phyloP scores from a whole-genome alignment of 2,797 vertebrate species.

The Pseudomugil gertrudae region DNA sequence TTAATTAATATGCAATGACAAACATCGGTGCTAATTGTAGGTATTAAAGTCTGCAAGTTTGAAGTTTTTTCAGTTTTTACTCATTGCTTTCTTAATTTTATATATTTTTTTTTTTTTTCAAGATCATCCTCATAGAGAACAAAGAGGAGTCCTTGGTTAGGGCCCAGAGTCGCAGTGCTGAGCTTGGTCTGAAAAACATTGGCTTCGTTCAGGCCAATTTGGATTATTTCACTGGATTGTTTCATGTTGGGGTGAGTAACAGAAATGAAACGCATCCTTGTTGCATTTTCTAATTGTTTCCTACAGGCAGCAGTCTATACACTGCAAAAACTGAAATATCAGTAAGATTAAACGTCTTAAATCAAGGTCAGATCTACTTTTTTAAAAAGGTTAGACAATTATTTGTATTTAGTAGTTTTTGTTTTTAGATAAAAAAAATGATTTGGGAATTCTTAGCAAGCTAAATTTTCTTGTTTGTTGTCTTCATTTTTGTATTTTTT shows the following conservation, averaged over 20 bases:
- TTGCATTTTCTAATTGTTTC: slow-evolving; percentile 2
- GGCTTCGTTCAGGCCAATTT: slow-evolving; percentile 96
- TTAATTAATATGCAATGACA: neutral
- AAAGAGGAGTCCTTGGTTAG: slow-evolving; percentile 94
- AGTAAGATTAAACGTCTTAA: too few relatives aligned
- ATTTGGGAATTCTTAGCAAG: too few relatives aligned
- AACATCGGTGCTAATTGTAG: slow-evolving; percentile 56
- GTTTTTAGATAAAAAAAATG: too few relatives aligned
- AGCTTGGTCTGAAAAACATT: slow-evolving; percentile 90
- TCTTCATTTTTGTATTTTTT: too few relatives aligned
- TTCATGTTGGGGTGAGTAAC: slow-evolving; percentile 93
- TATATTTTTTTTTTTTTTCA: slow-evolving; percentile 21
- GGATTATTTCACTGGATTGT: slow-evolving; percentile 92
- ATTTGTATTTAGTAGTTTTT: too few relatives aligned
- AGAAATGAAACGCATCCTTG: neutral
- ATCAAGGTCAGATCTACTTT: too few relatives aligned
- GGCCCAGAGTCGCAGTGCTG: slow-evolving; percentile 87
- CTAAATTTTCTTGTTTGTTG: too few relatives aligned
- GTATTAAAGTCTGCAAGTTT: slow-evolving; percentile 30
- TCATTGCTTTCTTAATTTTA: neutral
- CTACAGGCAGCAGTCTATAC: too few relatives aligned
- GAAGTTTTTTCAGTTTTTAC: neutral
- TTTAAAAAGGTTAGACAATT: too few relatives aligned
- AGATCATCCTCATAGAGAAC: slow-evolving; percentile 96
- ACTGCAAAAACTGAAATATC: too few relatives aligned